Base-by-base conservation (phyloP, 2,797 vertebrate genomes). In the Sebastes variabilis region DNA sequence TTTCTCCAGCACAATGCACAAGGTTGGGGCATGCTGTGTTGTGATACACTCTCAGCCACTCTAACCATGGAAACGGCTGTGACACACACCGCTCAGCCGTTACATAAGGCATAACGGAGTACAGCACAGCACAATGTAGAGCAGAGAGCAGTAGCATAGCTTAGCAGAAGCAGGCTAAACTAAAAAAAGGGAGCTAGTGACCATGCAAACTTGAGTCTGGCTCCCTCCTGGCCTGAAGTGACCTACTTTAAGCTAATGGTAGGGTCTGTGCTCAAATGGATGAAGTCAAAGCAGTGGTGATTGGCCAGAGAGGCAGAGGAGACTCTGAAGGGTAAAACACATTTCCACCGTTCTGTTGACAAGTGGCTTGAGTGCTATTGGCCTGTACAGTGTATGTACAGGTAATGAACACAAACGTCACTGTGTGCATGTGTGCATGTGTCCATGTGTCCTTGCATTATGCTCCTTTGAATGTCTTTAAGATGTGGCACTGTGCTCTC, bases 191-290 rank as follows among this genome's bases (percentile, higher is more conserved):
- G 86, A 79, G 79, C 77, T 88, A 85, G 91, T 92, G 87, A 90
- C 88, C 90, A 91, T 90, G 89, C 88, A 90, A 91, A 91, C 90
- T 88, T 83, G 78, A 91, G 89, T 82, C 85, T 83, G 91, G 85
- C 92, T 95, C 92, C 92, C 93, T 92, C 87, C 91, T 96, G 94
- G 94, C 91, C 94, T 92, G 90, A 83, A 88, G 86, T 95, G 96
- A 94, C 96, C 95, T 95, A 96, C 93, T 96, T 96, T 89, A 92
- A 85, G 87, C 89, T 91, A 91, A 92, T 90, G 89, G 88, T 88
- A 75, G 86, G 79, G 86, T 85, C 90, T 83, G 87, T 24, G 83
- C 87, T 84, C 79, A 75, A 90, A 93, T 80, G 91, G 89, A 91
- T 87, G 84, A 89, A 93, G 91, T 89, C 86, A 92, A 90, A 91